Base-by-base conservation (phyloP, 2,797 vertebrate species). In the Pteronotus mesoamericanus region DNA sequence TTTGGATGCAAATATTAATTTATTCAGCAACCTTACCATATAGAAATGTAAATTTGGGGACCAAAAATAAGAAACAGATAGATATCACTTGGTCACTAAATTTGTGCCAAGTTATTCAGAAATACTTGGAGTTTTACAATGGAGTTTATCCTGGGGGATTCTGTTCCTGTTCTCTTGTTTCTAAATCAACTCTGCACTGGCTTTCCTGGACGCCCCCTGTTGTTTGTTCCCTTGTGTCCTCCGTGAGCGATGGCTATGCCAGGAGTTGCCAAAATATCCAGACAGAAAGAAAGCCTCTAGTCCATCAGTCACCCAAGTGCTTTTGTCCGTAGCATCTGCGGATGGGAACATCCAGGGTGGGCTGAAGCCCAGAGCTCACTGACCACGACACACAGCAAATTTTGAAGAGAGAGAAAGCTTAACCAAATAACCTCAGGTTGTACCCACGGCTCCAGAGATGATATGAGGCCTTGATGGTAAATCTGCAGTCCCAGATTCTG, bases 21-120 rank as follows among this genome's bases (percentile, higher is more conserved):
- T 97, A 55, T 72, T 91, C 34, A 79, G 85, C 91, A 83, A 92
- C 10, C 84, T 86, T 94, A 88, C 61, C 1, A 3, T 6, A 68
- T 26, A 95, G 84, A 96, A 97, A 96, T 96, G 78, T 88, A 94
- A 90, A 97, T 80, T 53, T 37, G 24, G 29, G 61, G 68, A 83
- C 53, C 55, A 68, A 75, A 88, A 87, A 79, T 44, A 77, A 91
- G 71, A 83, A 91, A 72, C 80, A 96, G 66, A 93, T 69, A 96
- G 79, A 66, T 90, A 77, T 72, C 59, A 82, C 77, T 94, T 48
- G 64, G 93, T 93, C 79, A 37, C 24, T 94, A 74, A 82, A 55
- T 89, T 84, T 29, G 94, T 68, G 68, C 72, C 61, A 89, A 66
- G 29, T 59, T 93, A 82, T 92, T 95, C 88, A 75, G 68, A 92